These are phyloP conservation scores for Columba janthina DNA, from an alignment of 2,113 vertebrate species.

Conservation along the genomic window DNA sequence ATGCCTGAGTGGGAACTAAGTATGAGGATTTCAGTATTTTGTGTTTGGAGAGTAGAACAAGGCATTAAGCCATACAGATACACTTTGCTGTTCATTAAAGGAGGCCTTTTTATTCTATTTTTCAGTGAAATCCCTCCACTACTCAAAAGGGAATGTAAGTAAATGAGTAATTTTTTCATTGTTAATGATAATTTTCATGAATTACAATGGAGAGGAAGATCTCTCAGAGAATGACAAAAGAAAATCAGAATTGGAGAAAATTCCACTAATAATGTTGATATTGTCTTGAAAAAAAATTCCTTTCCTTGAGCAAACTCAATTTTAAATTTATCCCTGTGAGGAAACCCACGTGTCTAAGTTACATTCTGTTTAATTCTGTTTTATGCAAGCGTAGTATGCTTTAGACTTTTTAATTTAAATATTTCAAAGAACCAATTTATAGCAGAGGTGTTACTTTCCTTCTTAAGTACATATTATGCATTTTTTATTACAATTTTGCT, in stretches of 20 bases:
- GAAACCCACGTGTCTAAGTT: slow-evolving; percentile 47
- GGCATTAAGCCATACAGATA: slow-evolving; percentile 28
- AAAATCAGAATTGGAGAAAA: slow-evolving; percentile 49
- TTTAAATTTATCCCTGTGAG: slow-evolving; percentile 60
- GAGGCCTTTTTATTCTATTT: slow-evolving; percentile 16
- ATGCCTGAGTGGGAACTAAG: not conserved
- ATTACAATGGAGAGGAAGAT: slow-evolving; percentile 50
- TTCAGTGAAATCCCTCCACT: slow-evolving; percentile 52
- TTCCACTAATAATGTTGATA: slow-evolving; percentile 32
- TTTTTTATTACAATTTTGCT: slow-evolving; percentile 74
- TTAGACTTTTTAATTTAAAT: slow-evolving; percentile 73
- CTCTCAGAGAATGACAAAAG: slow-evolving; percentile 38
- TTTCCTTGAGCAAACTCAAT: slow-evolving; percentile 37
- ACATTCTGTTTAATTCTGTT: slow-evolving; percentile 59
- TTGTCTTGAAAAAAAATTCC: slow-evolving; percentile 42
- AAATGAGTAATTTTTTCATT: slow-evolving; percentile 62
- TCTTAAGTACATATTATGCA: slow-evolving; percentile 71
- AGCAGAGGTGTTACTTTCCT: slow-evolving; percentile 67
- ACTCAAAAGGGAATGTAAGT: slow-evolving; percentile 62
- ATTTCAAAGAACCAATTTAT: slow-evolving; percentile 73
- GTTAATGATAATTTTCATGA: slow-evolving; percentile 62
- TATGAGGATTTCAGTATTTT: not conserved
- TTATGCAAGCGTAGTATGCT: slow-evolving; percentile 46
- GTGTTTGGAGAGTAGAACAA: not conserved
- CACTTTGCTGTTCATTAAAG: slow-evolving; percentile 57